phyloP scores from a whole-genome alignment of 2,888 invertebrate species.

The Oscheius sp. region DNA sequence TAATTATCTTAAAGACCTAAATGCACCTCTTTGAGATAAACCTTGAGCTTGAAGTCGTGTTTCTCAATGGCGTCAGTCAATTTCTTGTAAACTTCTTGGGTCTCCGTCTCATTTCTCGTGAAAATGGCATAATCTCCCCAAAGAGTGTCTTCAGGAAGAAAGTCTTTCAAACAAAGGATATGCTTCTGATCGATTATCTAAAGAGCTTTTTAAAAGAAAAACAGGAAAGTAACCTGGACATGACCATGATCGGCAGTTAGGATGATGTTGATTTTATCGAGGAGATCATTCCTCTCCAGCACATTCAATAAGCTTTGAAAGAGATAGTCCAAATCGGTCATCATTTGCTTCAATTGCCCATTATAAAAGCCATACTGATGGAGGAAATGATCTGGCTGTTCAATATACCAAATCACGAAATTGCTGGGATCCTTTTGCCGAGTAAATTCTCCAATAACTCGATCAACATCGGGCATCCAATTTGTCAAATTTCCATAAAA shows the following conservation, averaged over 20 bases:
- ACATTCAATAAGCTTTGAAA: conserved; percentile 70
- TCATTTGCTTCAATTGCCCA: conserved; percentile 46
- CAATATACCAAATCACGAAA: conserved; percentile 71
- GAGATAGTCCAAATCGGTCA: conserved; percentile 68
- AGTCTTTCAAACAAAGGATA: conserved; percentile 50
- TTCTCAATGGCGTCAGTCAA: conserved; percentile 42
- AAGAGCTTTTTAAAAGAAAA: too few species aligned
- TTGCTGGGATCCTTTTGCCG: conserved; percentile 72
- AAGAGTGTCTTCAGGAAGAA: conserved; percentile 39
- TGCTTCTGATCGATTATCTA: too few species aligned
- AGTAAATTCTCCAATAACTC: conserved; percentile 57
- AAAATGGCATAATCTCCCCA: conserved; percentile 53
- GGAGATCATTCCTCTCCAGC: conserved; percentile 47
- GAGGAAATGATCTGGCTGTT: conserved; percentile 70
- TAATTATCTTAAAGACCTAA: too few species aligned
- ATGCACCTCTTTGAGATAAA: too few species aligned
- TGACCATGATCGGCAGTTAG: conserved; percentile 73
- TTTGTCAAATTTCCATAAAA: conserved; percentile 44
- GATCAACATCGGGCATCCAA: conserved; percentile 66
- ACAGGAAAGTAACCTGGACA: conserved; percentile 50
- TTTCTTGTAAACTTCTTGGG: conserved; percentile 35
- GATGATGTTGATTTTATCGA: conserved; percentile 70
- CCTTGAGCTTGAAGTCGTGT: conserved; percentile 37
- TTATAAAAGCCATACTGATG: conserved; percentile 70
- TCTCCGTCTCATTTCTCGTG: conserved; percentile 49